Base-by-base conservation (phyloP, 2,888 invertebrate species). In the Poecilus cupreus region DNA sequence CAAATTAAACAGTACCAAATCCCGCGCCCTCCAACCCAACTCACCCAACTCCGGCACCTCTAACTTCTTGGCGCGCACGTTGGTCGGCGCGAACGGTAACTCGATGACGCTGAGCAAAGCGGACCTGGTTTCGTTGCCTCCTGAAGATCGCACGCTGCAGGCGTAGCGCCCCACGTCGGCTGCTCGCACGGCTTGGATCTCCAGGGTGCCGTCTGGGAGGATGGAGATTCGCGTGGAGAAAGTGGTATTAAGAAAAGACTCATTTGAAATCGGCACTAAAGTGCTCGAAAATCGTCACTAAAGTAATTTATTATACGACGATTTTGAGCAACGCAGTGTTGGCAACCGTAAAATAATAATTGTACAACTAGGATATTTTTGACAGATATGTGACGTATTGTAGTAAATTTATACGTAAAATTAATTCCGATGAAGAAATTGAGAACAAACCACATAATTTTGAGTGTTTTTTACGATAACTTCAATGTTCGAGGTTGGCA, bases 131-230 rank as follows among this genome's bases (percentile, higher is more conserved):
- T 98, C 98, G 88, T 97, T 97, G 79, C 98, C 98, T 46, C 97
- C 97, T 16, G 95, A 93, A 70, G 98, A 97, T 84, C 94, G 93
- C 49, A 99, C 96, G 49, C 95, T 92, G 88, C 99, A 99, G 54
- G 95, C 94, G 90, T 99, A 99, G 83, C 94, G 93, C 70, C 99
- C 99, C 70, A 97, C 98, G 90, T 98, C 98, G 75, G 96, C 94
- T 1, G 97, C 96, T 82, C 97, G 92, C 72, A 96, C 97, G 22
- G 97, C 96, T 84, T 94, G 94, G 84, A 98, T 97, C 88, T 95
- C 95, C 84, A 98, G 90, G 20, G 96, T 96, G 4, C 97, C 98
- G 87, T 97, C 96, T 39, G 92, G 91, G 82, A 94, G 92, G 84
- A 96, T 93, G 87, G 93, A 93, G 81, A 96, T 92, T 82, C 96